Percentiles rank a stretch among this genome's conserved stretches.
Conservation (phyloP, 2,888 invertebrate species). For the Rhaphigaster nebulosa region DNA sequence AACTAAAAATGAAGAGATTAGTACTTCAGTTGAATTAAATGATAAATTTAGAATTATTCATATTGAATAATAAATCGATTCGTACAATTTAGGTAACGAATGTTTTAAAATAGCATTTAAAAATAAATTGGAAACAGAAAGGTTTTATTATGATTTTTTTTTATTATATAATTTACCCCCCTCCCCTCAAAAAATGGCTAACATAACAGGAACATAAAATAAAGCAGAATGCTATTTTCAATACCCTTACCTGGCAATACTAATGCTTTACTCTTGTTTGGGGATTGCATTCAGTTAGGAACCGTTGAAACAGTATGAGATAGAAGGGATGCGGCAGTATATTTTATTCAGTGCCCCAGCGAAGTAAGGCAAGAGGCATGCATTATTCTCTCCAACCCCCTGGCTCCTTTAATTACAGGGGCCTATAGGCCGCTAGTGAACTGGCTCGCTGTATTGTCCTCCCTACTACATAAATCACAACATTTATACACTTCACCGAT, state of each 20-base stretch:
- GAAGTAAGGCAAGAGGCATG: neutral
- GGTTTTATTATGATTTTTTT: too few species aligned
- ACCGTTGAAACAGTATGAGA: slow-evolving; percentile 11
- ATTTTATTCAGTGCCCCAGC: neutral
- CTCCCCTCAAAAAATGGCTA: too few species aligned
- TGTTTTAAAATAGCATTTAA: too few species aligned
- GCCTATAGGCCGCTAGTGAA: neutral
- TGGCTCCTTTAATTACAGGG: neutral
- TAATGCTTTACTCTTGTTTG: neutral
- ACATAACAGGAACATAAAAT: neutral
- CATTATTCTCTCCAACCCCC: neutral
- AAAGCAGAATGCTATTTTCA: neutral
- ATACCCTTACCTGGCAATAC: neutral
- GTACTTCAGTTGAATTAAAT: too few species aligned
- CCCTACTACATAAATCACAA: neutral
- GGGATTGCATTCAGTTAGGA: neutral
- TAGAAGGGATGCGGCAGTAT: slow-evolving; percentile 2
- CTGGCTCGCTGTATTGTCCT: neutral
- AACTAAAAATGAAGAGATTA: too few species aligned
- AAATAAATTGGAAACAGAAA: too few species aligned
- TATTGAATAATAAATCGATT: too few species aligned
- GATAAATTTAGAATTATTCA: too few species aligned
- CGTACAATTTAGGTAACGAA: too few species aligned
- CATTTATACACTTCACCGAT: neutral
- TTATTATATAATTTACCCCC: too few species aligned